Evolutionary conservation across 2,113 vertebrate genomes (phyloP), one percentile per base, ranked within the genome.

Genomic region (Pandion haliaetus): DNA sequence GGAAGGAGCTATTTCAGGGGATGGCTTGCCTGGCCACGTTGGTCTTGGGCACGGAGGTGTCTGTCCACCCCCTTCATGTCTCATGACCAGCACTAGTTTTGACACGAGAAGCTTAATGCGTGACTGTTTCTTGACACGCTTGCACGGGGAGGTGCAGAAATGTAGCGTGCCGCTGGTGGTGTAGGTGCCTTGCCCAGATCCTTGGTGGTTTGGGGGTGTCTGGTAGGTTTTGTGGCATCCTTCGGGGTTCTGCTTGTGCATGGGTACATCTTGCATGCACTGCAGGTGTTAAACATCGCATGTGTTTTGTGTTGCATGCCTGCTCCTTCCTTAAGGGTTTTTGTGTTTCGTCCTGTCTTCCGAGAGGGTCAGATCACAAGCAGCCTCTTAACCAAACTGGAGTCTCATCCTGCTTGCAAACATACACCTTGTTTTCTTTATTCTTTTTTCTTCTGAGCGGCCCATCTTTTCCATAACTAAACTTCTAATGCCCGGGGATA

Each of bases 1-100:
- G 57, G 77, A 82, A 80, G 88, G 73, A 95, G 74, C 71, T 92
- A 65, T 93, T 95, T 92, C 54, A n/a, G 86, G 82, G 36, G 7
- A 36, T 6, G 21, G 31, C 49, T 92, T 40, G 62, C 82, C 38
- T 40, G 72, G 31, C 93, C 62, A 10, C 0, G 0, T 6, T 50
- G 47, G 29, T 36, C 14, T 85, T 69, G 86, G 54, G 16, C 69
- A 57, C 2, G 6, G 59, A 71, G 57, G 61, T 82, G 77, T 40
- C 73, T 19, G 5, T 76, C 52, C 66, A 11, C 36, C 63, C 79
- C 47, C 54, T 65, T 34, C 9, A 2, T 85, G 78, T 45, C 47
- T 8, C 32, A 6, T 29, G 34, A n/a, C 42, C 57, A 31, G 71
- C 62, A 2, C 40, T 28, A 3, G 23, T 42, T 93, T 52, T 57